These are phyloP conservation scores for Neuroterus valhalla DNA, from an alignment of 1,140 invertebrate genomes.

Conservation along the genomic window DNA sequence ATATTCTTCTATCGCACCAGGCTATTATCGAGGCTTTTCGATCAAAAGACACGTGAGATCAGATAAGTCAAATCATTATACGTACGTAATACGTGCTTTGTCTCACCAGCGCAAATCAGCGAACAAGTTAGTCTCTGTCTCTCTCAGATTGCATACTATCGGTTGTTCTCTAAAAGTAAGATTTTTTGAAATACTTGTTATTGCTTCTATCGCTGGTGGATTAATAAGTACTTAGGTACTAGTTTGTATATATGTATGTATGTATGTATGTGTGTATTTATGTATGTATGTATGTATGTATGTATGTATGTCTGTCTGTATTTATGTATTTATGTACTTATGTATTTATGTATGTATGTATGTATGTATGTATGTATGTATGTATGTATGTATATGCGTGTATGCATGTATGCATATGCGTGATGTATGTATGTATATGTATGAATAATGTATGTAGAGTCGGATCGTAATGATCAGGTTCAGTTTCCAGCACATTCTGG, in stretches of 20 bases:
- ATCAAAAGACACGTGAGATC: constrained; percentile 71
- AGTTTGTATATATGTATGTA: too few species aligned
- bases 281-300: too few species aligned
- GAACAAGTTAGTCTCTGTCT: constrained; percentile 49
- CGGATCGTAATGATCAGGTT: constrained; percentile 59
- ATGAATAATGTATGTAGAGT: constrained; percentile 56
- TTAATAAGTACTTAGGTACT: constrained; percentile 40
- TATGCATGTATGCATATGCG: too few species aligned
- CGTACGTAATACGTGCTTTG: constrained; percentile 52
- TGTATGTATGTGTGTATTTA: too few species aligned
- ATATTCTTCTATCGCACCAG: constrained; percentile 72
- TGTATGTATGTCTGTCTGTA: too few species aligned
- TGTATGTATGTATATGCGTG: too few species aligned
- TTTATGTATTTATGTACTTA: too few species aligned
- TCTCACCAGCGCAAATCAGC: constrained; percentile 59
- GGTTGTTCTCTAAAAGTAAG: constrained; percentile 30
- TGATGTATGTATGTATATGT: too few species aligned
- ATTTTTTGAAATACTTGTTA: constrained; percentile 19
- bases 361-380: too few species aligned
- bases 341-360: too few species aligned
- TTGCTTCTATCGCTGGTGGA: constrained; percentile 45
- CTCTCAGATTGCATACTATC: constrained; percentile 27
- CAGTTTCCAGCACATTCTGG: constrained; percentile 42
- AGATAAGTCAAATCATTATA: constrained; percentile 62
- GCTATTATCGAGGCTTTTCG: constrained; percentile 71